Base-by-base conservation (phyloP, 1,140 invertebrate species). In the Eriocheir sinensis region DNA sequence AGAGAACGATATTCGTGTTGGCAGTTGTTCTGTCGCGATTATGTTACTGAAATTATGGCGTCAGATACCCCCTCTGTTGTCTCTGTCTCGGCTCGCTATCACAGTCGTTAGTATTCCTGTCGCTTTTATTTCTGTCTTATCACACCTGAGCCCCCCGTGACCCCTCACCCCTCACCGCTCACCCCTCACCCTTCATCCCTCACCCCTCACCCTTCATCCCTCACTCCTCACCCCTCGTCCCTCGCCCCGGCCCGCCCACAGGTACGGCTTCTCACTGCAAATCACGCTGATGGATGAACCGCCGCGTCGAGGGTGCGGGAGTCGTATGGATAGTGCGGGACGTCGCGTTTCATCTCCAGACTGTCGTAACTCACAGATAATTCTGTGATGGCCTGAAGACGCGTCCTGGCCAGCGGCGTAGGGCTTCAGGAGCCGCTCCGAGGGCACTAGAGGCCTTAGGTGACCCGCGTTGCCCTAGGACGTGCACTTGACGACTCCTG, bases 261-360 rank as follows among this genome's bases (percentile, higher is more conserved):
- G 48, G 15, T 53, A 60, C 89, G n/a, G 83, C 83, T 86, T 86
- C 83, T 86, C 83, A 86, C 83, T 86, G 36, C 83, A 38, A 86
- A 38, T 86, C 60, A 72, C 27, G 60, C 60, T 72, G 60, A 72
- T 72, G 60, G 60, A 72, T 72, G 60, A 21, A 72, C 60, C 0
- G 21, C 60, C 60, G 60, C 17, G 21, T 21, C 60, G 12, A 72
- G 60, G 60, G 60, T 72, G 60, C 60, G 60, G n/a, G n/a, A 72
- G 60, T n/a, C 60, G 60, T 72, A 72, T 72, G 60, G n/a, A 72
- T 72, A 72, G 60, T 72, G 30, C 34, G 83, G 83, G 30, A 17
- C 60, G 60, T n/a, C 60, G 8, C 12, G 60, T n/a, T 72, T n/a
- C 27, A 72, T 72, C 60, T n/a, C 60, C 60, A 8, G 12, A n/a